Evolutionary conservation across 2,888 invertebrate species (phyloP), one percentile per base, ranked within the genome.

Genomic region (Itoplectis maculator): DNA sequence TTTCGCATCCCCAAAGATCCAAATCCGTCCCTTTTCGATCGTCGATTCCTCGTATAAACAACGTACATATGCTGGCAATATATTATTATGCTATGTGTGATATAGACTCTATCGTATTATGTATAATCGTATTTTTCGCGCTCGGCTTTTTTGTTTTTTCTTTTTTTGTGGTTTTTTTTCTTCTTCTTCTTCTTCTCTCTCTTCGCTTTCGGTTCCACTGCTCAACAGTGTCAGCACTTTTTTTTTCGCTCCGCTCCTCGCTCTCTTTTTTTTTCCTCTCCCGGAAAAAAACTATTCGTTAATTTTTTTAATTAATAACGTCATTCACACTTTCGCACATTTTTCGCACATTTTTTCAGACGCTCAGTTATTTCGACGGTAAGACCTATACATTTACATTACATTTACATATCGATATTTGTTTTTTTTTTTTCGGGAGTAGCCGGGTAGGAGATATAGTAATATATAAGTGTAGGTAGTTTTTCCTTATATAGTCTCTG

Each of bases 51-150:
- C 87, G 90, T 92, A 91, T 89, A 91, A 91, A 92, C 91, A 92
- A 90, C 91, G 89, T 92, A 91, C 90, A 92, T 82, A 82, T 90
- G 89, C 90, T 92, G 92, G 91, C 90, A 91, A 92, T 92, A 92
- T 92, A 92, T 92, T 92, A 92, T 91, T 92, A 92, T 92, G 92
- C 92, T 92, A 90, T 92, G 88, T 90, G 89, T 91, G 90, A 91
- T 92, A 92, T 92, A 92, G 90, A 92, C 89, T 92, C 90, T 92
- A 92, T 91, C 88, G 90, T 92, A 91, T 92, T 90, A 91, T 91
- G 90, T 89, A 90, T 91, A n/a, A 90, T 89, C 89, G 87, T 91
- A 90, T 88, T n/a, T n/a, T n/a, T 87, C 88, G 86, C 89, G 87
- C 86, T 90, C 86, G 85, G 79, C n/a, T n/a, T n/a, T n/a, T n/a